phyloP scores from a whole-genome alignment of 2,113 vertebrate genomes.

The Hypanus sabinus region DNA sequence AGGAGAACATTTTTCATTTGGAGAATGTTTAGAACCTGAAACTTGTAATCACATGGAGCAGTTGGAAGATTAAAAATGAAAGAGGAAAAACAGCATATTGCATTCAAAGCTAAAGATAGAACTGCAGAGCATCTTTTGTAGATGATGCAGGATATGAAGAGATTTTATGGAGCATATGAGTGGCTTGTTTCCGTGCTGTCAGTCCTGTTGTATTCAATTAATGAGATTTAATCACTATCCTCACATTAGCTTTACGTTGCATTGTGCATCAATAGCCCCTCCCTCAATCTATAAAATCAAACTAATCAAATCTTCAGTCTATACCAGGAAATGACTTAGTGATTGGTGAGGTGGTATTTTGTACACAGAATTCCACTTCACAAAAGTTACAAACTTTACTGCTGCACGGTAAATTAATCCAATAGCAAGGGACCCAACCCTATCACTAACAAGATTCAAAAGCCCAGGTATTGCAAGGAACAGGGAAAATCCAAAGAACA shows the following conservation, averaged over 20 bases:
- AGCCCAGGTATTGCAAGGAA: no score
- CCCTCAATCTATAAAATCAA: neutral
- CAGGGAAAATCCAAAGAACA: neutral
- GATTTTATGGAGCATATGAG: neutral
- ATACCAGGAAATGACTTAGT: neutral
- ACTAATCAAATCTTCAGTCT: neutral
- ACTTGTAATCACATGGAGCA: neutral
- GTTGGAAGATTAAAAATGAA: neutral
- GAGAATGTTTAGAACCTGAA: neutral
- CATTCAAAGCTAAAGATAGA: constrained; percentile 23
- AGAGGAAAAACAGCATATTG: neutral
- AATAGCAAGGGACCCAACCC: neutral
- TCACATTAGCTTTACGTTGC: neutral
- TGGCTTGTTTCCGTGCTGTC: neutral
- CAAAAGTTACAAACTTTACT: neutral
- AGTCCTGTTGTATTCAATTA: neutral
- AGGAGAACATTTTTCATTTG: neutral
- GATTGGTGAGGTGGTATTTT: no score
- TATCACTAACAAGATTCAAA: no score
- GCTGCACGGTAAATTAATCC: neutral
- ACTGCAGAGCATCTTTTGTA: neutral
- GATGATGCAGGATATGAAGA: neutral
- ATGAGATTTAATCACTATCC: neutral
- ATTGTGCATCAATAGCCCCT: neutral
- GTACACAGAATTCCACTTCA: neutral